A percentile compares a stretch with the other conserved stretches of the same genome.
These are phyloP conservation scores for Rhadina sibilatrix DNA, from an alignment of 2,113 vertebrate species.

Conservation along the genomic window DNA sequence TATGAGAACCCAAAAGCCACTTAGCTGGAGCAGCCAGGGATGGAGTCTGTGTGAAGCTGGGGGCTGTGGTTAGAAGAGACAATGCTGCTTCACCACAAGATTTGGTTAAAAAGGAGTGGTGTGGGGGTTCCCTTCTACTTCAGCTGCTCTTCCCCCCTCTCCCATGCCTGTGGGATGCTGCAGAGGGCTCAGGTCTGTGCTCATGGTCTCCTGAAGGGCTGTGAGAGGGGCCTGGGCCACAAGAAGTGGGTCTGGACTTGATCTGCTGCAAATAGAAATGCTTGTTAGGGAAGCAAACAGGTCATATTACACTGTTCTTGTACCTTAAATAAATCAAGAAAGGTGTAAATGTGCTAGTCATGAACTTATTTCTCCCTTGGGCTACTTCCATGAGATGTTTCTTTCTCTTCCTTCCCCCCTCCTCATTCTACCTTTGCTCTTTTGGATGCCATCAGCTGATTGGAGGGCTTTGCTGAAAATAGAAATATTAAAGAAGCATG, in stretches of 20 bases:
- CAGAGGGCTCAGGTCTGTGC: not conserved
- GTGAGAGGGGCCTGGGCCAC: not conserved
- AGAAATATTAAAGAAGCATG: not conserved
- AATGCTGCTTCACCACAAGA: not conserved
- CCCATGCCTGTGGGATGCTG: accelerated
- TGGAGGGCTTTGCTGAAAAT: not conserved
- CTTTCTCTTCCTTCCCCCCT: constrained; percentile 3
- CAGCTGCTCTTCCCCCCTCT: accelerated
- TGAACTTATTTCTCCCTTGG: constrained; percentile 55
- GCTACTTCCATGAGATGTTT: constrained; percentile 41
- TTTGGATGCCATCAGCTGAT: not conserved
- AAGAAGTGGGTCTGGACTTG: constrained; percentile 40
- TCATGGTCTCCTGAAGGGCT: not conserved
- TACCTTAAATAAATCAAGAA: constrained; percentile 64
- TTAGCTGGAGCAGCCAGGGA: accelerated
- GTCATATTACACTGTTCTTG: constrained; percentile 51
- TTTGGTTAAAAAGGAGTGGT: not conserved
- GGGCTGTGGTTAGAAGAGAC: accelerated
- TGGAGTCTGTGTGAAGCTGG: accelerated
- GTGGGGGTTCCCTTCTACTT: accelerated
- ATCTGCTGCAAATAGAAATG: constrained; percentile 26
- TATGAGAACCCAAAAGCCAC: not conserved
- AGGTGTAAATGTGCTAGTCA: constrained; percentile 64
- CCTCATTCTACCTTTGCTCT: not conserved
- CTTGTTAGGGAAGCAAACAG: constrained; percentile 49